Conservation (phyloP, 2,113 vertebrate genomes). For the Sigmodon hispidus region DNA sequence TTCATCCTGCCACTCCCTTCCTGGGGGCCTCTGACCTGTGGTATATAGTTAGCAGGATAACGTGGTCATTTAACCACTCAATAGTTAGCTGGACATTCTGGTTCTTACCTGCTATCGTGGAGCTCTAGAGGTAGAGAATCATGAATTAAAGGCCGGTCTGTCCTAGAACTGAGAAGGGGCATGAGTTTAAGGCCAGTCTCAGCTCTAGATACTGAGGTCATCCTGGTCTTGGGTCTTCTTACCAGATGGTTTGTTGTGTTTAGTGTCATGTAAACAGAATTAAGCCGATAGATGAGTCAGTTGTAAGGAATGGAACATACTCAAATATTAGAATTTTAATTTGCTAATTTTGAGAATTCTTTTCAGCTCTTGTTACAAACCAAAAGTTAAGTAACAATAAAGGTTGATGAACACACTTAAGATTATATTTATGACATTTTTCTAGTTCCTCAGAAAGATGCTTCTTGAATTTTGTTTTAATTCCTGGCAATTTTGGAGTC, state of each 20-base stretch:
- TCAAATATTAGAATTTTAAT: conserved; percentile 8
- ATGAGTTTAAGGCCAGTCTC: neutral
- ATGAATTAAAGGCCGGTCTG: too few species aligned
- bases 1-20: neutral
- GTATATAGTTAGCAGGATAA: neutral
- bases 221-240: neutral
- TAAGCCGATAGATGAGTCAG: neutral
- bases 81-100: too few species aligned
- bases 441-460: conserved; percentile 44
- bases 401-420: conserved; percentile 21
- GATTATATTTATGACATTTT: conserved; percentile 13
- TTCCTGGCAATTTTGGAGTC: conserved; percentile 66
- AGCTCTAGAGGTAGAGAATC: neutral
- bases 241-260: neutral
- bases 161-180: neutral
- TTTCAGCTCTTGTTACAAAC: conserved; percentile 23
- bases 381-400: conserved; percentile 10
- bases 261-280: conserved; percentile 9
- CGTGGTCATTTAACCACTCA: neutral
- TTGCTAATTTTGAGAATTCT: neutral
- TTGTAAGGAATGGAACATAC: neutral
- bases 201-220: neutral
- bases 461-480: conserved; percentile 65
- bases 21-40: neutral
- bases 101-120: neutral